A percentile compares a stretch with the other conserved stretches of the same genome.
Conservation (phyloP, 2,113 vertebrate genomes). For the Agelaius tricolor region DNA sequence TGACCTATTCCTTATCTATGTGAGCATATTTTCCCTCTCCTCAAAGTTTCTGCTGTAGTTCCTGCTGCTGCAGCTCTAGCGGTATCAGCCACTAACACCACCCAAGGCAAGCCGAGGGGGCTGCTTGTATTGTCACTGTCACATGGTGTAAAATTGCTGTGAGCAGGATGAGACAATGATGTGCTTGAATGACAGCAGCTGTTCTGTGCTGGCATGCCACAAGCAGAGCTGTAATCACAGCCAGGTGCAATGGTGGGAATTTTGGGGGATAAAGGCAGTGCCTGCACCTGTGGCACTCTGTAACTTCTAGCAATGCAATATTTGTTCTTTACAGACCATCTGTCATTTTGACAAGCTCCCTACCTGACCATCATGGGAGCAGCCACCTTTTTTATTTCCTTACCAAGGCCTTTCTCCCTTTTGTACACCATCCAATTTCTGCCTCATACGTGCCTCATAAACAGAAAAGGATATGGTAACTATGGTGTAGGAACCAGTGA, state of each 20-base stretch:
- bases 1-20: background rate
- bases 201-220: background rate
- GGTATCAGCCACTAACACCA: background rate
- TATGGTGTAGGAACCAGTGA: conserved; percentile 42
- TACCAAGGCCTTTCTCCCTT: background rate
- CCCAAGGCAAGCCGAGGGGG: background rate
- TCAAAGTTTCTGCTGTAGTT: conserved; percentile 18
- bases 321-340: conserved; percentile 19
- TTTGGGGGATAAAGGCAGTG: background rate
- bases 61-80: background rate
- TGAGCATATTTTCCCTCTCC: background rate
- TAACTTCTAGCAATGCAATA: background rate
- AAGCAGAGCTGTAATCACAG: conserved; percentile 24
- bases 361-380: background rate
- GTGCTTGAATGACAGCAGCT: conserved; percentile 23
- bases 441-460: background rate
- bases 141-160: background rate
- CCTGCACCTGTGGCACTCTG: conserved; percentile 37
- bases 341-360: conserved; percentile 38
- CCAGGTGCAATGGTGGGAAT: conserved; percentile 40
- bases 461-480: conserved; percentile 12
- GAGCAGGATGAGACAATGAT: conserved; percentile 30
- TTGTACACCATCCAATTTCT: background rate
- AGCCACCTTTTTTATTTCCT: background rate
- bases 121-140: background rate